Evolutionary conservation across 2,888 invertebrate genomes (phyloP), one percentile per base, ranked within the genome.

Genomic region (Campoplex nolae): DNA sequence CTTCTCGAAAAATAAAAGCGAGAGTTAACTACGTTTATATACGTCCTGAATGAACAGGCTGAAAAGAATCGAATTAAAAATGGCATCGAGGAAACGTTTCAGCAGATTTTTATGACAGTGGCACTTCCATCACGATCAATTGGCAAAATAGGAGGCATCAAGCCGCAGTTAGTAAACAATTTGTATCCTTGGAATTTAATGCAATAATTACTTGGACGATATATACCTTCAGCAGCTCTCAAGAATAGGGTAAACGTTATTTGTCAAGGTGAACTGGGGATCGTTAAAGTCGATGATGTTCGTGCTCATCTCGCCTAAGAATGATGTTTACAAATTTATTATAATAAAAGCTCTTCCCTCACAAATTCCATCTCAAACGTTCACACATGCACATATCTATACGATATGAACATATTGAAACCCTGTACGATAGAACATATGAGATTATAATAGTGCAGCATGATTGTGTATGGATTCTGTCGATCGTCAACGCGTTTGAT

Each of bases 281-380:
- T 70, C 70, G 75, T 73, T 35, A 38, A 73, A 28, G 56, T 85
- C 68, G 48, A 74, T 85, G 76, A 82, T 82, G 76, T 77, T 78
- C 16, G 73, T 65, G 74, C 62, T 78, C 78, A 62, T 70, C 68
- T 35, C 79, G 11, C 38, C 8, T 71, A 42, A 11, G n/a, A 62
- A 71, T n/a, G 42, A 74, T 56, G 74, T 48, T 45, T 65, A 86
- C 86, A 86, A 86, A 86, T 86, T 86, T 86, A 86, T 86, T 83
- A 71, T 71, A 86, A 86, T 83, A 83, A 83, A 86, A 76, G 28
- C 42, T 56, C 45, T 62, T 58, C 54, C 42, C 56, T 56, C 18
- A 45, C 56, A 13, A 54, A 78, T 28, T 70, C 42, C 18, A 32
- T 7, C 38, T 16, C 42, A 35, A 35, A 32, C 23, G 62, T 16